A percentile compares a stretch with the other conserved stretches of the same genome.
Conservation (phyloP, 2,888 invertebrate species). For the Hydropsyche betteni region DNA sequence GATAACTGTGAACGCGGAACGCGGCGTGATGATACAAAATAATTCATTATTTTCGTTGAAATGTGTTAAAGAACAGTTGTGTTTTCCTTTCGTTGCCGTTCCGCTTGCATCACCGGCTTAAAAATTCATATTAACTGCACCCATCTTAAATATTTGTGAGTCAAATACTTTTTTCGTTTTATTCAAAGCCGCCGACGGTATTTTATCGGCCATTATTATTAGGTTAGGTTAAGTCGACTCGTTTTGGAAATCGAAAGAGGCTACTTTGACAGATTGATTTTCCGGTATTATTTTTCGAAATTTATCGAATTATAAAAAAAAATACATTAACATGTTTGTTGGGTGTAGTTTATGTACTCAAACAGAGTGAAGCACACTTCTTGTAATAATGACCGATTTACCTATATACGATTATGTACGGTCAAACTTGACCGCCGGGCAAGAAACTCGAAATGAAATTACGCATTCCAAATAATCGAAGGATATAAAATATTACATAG, state of each 20-base stretch:
- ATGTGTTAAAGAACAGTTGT: conserved; percentile 20
- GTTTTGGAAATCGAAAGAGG: too few relatives aligned
- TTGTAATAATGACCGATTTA: conserved; percentile 21
- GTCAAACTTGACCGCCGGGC: too few relatives aligned
- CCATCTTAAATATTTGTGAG: not conserved
- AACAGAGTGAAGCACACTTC: conserved; percentile 2
- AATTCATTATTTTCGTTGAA: conserved; percentile 6
- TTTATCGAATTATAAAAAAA: too few relatives aligned
- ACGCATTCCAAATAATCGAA: too few relatives aligned
- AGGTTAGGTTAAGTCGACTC: too few relatives aligned
- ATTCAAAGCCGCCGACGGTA: not conserved
- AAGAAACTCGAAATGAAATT: too few relatives aligned
- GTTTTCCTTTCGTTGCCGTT: conserved; percentile 35
- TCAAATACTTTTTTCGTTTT: too few relatives aligned
- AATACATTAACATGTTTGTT: not conserved
- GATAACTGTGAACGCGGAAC: conserved; percentile 2
- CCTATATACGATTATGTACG: conserved; percentile 16
- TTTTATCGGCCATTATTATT: not conserved
- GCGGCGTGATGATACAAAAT: conserved; percentile 21
- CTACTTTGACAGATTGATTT: too few relatives aligned
- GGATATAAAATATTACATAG: too few relatives aligned
- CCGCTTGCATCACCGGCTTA: conserved; percentile 23
- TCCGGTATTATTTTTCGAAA: too few relatives aligned
- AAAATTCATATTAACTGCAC: conserved; percentile 8
- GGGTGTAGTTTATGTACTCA: conserved; percentile 7